Conservation (phyloP, 2,888 invertebrate species). For the Ceriagrion tenellum region DNA sequence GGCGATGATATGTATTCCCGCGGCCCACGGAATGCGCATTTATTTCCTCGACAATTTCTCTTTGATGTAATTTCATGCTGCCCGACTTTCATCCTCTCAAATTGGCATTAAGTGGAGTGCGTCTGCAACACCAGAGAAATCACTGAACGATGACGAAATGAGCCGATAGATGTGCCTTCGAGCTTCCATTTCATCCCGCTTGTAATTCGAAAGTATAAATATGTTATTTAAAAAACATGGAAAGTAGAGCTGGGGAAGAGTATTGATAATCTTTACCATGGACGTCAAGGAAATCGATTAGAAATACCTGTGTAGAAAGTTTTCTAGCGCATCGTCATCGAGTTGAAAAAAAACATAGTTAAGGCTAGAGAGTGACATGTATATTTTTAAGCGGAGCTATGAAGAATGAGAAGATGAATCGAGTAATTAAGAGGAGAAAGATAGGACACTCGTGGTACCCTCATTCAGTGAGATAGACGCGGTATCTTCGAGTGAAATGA, state of each 20-base stretch:
- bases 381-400: background rate
- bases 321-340: background rate
- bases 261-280: background rate
- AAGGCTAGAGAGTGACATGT: background rate
- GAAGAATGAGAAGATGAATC: background rate
- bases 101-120: background rate
- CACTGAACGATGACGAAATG: background rate
- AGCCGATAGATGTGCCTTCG: background rate
- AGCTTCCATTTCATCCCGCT: background rate
- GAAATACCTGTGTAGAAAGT: background rate
- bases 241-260: background rate
- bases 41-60: background rate
- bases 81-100: background rate
- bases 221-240: background rate
- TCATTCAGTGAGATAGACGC: background rate
- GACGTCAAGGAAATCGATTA: background rate
- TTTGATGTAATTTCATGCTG: background rate
- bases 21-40: background rate
- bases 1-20: no score
- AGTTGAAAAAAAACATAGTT: background rate
- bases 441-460: background rate
- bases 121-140: background rate
- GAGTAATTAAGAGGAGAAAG: conserved; percentile 35
- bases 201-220: background rate
- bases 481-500: background rate